Evolutionary conservation across 2,797 vertebrate genomes (phyloP).

Genomic region (Manis pentadactyla): DNA sequence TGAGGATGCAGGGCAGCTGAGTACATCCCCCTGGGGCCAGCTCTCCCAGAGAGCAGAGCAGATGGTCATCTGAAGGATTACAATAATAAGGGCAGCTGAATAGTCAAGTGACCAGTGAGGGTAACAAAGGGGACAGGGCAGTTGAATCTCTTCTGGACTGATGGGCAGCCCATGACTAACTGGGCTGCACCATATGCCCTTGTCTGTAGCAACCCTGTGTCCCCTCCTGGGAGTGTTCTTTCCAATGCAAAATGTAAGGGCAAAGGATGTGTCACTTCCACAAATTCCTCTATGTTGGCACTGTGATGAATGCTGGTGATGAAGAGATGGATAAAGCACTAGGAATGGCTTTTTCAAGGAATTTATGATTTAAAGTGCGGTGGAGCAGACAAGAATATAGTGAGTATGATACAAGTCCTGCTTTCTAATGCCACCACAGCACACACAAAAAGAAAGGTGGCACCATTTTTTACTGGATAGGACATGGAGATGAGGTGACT

Average conservation of each 20-base stretch:
- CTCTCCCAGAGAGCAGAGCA: conserved; percentile 68
- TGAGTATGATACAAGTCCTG: not conserved
- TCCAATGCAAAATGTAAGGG: conserved; percentile 21
- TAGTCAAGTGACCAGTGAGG: conserved; percentile 74
- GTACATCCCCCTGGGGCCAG: conserved; percentile 46
- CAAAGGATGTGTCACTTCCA: not conserved
- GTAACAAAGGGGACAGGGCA: conserved; percentile 72
- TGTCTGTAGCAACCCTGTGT: not conserved
- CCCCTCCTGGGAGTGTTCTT: not conserved
- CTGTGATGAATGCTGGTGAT: not conserved
- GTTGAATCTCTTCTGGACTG: conserved; percentile 72
- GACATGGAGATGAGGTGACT: not conserved
- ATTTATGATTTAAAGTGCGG: not conserved
- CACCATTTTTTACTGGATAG: not conserved
- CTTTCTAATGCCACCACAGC: not conserved
- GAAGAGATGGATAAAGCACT: not conserved
- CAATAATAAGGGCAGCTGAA: conserved; percentile 76
- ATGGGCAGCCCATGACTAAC: conserved; percentile 39
- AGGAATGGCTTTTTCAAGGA: not conserved
- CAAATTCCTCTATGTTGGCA: not conserved
- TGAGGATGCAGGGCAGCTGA: conserved; percentile 69
- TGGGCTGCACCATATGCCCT: conserved; percentile 63
- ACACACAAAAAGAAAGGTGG: not conserved
- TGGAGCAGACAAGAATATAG: not conserved
- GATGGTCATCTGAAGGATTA: conserved; percentile 66